Base-by-base conservation (phyloP, 37 sponge, comb jelly and placozoan species). In the Ianthella basta region DNA sequence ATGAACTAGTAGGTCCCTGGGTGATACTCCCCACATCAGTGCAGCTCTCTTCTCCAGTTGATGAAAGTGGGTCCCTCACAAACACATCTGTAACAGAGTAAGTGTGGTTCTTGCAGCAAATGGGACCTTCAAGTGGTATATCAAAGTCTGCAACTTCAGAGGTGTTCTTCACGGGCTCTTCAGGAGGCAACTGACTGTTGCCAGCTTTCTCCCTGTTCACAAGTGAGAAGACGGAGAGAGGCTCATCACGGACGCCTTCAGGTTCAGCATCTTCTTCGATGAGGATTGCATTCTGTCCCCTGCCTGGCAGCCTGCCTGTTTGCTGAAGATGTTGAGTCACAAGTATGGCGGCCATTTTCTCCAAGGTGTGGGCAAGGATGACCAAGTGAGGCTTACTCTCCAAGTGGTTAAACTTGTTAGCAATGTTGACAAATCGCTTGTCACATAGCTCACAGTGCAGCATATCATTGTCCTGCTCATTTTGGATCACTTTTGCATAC, bases 361-460 rank as follows among this genome's bases (percentile, higher is more conserved):
- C 78, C 44, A 75, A 24, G 5, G 78, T 53, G 25, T 75, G 37
- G 12, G 53, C 40, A 18, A 75, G 37, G 21, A 44, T 44, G 25
- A 32, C 53, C 21, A 75, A 24, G 37, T 75, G 78, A 4, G 78
- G 37, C 21, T 75, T 75, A 50, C 78, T 75, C n/a, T 75, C 78
- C n/a, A 75, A n/a, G 78, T 75, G 78, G 16, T n/a, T 36, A 75
- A 75, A 75, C 53, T 75, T 75, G 78, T 75, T 75, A 3, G 54
- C 78, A 19, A 75, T 50, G n/a, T 39, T 75, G 24, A 50, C 44
- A 50, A 75, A 75, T 18, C 78, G 15, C 37, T 75, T 75, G 54
- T 50, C 25, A 75, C 78, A 75, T 18, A 75, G 38, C 3, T 75
- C 54, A 75, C 78, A 75, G 12, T 24, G 38, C 54, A 75, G 53